phyloP scores from a whole-genome alignment of 2,797 vertebrate genomes.

The Halcyon smyrnensis region DNA sequence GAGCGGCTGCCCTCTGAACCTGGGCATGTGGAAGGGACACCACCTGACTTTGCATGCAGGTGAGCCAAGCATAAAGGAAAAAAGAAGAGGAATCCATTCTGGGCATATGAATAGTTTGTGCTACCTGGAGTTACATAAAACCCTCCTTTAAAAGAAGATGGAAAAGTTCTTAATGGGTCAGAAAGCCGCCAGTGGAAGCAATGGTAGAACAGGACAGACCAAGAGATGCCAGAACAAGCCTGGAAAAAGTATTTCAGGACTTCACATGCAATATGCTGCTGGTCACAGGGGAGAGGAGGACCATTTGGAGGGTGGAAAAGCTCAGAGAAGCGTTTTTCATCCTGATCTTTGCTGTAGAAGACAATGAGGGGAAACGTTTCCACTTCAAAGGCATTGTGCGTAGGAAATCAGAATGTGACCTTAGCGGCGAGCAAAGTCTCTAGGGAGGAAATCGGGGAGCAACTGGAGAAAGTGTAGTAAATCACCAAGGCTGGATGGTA shows the following conservation, averaged over 20 bases:
- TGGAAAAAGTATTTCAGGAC: background rate
- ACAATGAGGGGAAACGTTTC: constrained; percentile 56
- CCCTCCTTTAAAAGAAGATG: background rate
- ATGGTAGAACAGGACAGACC: background rate
- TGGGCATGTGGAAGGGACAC: background rate
- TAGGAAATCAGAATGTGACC: constrained; percentile 51
- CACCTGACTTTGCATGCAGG: background rate
- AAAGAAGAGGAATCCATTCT: background rate
- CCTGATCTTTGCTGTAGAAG: constrained; percentile 12
- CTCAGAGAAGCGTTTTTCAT: background rate
- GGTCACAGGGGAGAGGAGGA: background rate
- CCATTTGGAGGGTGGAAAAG: background rate
- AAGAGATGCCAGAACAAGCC: background rate
- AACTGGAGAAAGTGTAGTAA: constrained; percentile 54
- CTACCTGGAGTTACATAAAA: background rate
- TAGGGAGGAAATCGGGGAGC: constrained; percentile 35
- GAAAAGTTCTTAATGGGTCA: background rate
- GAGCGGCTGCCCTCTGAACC: too few relatives aligned
- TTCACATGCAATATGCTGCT: background rate
- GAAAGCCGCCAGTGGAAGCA: background rate
- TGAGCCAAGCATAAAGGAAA: background rate
- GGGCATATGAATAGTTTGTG: background rate
- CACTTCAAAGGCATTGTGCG: constrained; percentile 33
- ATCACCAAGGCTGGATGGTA: background rate
- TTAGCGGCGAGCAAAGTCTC: background rate